These are phyloP conservation scores for Chloroceryle amazona DNA, from an alignment of 2,797 vertebrate genomes.

Conservation along the genomic window DNA sequence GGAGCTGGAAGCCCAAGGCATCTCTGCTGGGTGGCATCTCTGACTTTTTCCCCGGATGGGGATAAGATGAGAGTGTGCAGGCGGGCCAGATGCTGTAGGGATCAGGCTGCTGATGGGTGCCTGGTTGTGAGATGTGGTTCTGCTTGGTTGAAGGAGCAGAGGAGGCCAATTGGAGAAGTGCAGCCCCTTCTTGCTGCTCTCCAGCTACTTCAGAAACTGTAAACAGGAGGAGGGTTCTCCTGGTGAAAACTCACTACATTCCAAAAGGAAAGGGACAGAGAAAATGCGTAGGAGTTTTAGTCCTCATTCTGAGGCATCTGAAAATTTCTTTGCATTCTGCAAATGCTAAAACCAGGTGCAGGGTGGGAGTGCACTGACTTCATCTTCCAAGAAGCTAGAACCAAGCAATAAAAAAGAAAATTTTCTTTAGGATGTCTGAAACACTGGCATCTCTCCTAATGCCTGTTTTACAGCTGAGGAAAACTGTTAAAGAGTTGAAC, in stretches of 20 bases:
- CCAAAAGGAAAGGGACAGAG: neutral
- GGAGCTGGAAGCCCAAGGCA: neutral
- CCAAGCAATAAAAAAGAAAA: neutral
- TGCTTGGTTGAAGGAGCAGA: neutral
- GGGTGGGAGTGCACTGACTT: neutral
- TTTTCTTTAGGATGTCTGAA: neutral
- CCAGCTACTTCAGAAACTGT: neutral
- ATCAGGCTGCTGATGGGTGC: neutral
- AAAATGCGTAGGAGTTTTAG: neutral
- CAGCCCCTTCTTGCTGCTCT: neutral
- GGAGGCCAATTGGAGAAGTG: neutral
- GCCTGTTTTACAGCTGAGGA: neutral
- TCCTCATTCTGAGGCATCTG: neutral
- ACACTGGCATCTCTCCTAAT: neutral
- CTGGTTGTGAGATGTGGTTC: neutral
- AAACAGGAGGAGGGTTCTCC: neutral
- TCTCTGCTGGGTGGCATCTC: neutral
- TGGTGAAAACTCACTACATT: neutral
- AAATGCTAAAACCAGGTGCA: neutral
- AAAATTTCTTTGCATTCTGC: neutral
- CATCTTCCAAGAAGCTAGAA: neutral
- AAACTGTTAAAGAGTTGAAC: neutral
- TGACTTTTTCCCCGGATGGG: neutral
- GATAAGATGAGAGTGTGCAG: neutral
- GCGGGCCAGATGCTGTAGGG: fast-evolving